Evolutionary conservation across 2,797 vertebrate species (phyloP).

Genomic region (Lithobates pipiens): DNA sequence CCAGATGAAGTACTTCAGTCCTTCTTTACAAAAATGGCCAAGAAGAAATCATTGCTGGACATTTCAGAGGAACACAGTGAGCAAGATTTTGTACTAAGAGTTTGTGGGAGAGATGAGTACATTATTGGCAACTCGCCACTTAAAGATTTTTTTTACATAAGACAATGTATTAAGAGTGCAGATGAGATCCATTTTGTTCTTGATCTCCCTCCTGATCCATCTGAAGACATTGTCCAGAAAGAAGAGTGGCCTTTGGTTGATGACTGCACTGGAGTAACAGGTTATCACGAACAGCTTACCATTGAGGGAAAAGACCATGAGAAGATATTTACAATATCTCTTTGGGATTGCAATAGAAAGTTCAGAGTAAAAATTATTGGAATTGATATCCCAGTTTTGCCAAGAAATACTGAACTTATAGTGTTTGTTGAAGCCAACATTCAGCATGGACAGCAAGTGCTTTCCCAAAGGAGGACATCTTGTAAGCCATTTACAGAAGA

Average conservation of each 20-base stretch:
- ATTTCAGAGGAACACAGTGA: slow-evolving; percentile 87
- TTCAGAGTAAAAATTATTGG: slow-evolving; percentile 95
- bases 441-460: slow-evolving; percentile 93
- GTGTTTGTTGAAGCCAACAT: slow-evolving; percentile 96
- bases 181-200: slow-evolving; percentile 95
- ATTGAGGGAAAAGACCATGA: slow-evolving; percentile 95
- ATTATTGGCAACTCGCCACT: slow-evolving; percentile 89
- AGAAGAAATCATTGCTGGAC: slow-evolving; percentile 89
- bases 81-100: slow-evolving; percentile 88
- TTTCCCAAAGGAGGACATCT: slow-evolving; percentile 89
- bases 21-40: slow-evolving; percentile 91
- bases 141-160: slow-evolving; percentile 93
- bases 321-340: slow-evolving; percentile 93
- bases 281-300: slow-evolving; percentile 94
- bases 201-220: slow-evolving; percentile 83
- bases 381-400: slow-evolving; percentile 90
- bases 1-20: slow-evolving; percentile 83
- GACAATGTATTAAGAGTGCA: slow-evolving; percentile 92
- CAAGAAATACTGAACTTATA: slow-evolving; percentile 87
- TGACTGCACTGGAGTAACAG: slow-evolving; percentile 93
- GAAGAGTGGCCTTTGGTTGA: slow-evolving; percentile 98
- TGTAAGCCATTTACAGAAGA: slow-evolving; percentile 92
- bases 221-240: slow-evolving; percentile 87
- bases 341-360: slow-evolving; percentile 97
- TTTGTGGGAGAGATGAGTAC: slow-evolving; percentile 95